Percentiles rank a stretch among this genome's conserved stretches.
Conservation (phyloP, 2,797 vertebrate genomes). For the Syndactyla subalaris region DNA sequence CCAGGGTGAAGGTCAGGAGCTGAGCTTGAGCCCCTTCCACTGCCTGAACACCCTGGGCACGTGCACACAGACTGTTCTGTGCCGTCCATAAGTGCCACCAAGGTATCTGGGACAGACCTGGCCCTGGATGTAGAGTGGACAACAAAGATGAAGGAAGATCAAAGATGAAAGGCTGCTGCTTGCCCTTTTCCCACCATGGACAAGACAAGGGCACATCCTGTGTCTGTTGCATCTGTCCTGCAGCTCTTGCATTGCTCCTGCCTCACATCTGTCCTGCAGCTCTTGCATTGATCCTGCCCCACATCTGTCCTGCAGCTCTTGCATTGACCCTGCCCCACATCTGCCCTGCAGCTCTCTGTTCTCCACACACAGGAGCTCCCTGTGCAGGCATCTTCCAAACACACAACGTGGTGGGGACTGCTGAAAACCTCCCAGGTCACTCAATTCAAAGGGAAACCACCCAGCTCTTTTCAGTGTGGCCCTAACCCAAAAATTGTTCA, state of each 20-base stretch:
- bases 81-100: background rate
- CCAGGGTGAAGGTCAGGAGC: background rate
- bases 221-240: background rate
- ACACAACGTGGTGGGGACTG: accelerated
- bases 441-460: background rate
- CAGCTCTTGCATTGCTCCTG: too few relatives aligned
- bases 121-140: background rate
- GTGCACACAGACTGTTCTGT: background rate
- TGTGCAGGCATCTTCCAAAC: background rate
- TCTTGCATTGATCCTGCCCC: too few relatives aligned
- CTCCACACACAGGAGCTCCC: background rate
- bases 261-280: background rate
- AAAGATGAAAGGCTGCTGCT: background rate
- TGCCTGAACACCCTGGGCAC: background rate
- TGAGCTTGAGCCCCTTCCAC: background rate
- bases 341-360: accelerated
- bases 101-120: background rate
- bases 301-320: accelerated
- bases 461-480: background rate
- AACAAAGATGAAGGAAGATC: background rate
- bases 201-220: background rate
- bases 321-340: too few relatives aligned
- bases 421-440: background rate
- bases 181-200: background rate
- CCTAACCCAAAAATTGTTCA: background rate